Conservation (phyloP, 1,140 invertebrate species). For the Gryon sp. region DNA sequence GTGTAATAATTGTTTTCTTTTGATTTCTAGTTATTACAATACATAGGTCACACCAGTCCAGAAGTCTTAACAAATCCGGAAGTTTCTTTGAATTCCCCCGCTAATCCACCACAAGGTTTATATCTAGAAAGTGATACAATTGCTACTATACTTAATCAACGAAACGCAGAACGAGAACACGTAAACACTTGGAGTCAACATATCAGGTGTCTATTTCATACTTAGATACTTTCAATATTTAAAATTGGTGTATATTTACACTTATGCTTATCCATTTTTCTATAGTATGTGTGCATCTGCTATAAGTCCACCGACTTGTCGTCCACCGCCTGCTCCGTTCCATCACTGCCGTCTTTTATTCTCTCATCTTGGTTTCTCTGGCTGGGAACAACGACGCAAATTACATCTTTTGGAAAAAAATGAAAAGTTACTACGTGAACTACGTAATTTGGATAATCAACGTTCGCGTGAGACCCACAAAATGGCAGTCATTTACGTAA, state of each 20-base stretch:
- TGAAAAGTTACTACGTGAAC: constrained; percentile 93
- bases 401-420: constrained; percentile 94
- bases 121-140: constrained; percentile 91
- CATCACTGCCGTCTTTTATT: constrained; percentile 92
- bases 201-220: constrained; percentile 70
- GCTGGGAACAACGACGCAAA: constrained; percentile 91
- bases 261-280: background rate
- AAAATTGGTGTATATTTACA: no score
- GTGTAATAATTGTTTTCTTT: constrained; percentile 8
- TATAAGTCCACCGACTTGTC: constrained; percentile 70
- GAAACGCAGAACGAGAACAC: constrained; percentile 88
- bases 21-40: constrained; percentile 88
- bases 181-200: constrained; percentile 79
- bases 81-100: constrained; percentile 85
- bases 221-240: background rate
- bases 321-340: constrained; percentile 82
- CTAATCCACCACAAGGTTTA: constrained; percentile 83
- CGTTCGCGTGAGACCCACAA: constrained; percentile 98
- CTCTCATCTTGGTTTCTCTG: constrained; percentile 92
- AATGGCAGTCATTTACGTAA: constrained; percentile 99
- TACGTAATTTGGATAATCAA: constrained; percentile 95
- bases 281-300: constrained; percentile 70
- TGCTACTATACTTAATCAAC: constrained; percentile 89
- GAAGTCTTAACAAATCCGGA: constrained; percentile 90
- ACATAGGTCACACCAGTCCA: constrained; percentile 95